Conservation (phyloP, 2,888 invertebrate genomes). For the Serrognathus titanus region DNA sequence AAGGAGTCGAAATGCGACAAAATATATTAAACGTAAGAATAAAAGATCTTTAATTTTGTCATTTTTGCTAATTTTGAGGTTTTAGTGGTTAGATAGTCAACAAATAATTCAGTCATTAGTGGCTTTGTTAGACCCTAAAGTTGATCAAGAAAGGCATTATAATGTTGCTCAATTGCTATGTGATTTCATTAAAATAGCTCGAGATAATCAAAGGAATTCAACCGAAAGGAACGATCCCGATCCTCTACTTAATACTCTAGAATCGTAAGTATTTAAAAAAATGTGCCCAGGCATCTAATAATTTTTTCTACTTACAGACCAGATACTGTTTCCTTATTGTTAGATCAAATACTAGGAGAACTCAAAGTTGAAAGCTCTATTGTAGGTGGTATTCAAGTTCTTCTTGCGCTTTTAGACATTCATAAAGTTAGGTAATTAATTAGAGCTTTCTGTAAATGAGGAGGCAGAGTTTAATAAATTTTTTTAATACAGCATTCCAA, state of each 20-base stretch:
- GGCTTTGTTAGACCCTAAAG: conserved; percentile 60
- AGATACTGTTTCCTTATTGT: conserved; percentile 64
- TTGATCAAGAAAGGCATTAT: conserved; percentile 73
- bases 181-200: conserved; percentile 73
- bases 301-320: conserved; percentile 33
- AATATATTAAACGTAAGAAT: conserved; percentile 65
- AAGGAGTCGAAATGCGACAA: conserved; percentile 68
- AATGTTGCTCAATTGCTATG: conserved; percentile 87
- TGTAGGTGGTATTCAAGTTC: conserved; percentile 75
- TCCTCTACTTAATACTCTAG: conserved; percentile 69
- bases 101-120: conserved; percentile 79
- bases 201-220: conserved; percentile 57
- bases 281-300: not conserved
- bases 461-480: not conserved
- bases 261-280: conserved; percentile 58
- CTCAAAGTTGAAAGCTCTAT: conserved; percentile 68
- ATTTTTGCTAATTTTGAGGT: conserved; percentile 2
- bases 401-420: conserved; percentile 67
- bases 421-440: conserved; percentile 48
- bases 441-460: conserved; percentile 3
- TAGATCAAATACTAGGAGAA: conserved; percentile 71
- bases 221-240: conserved; percentile 63
- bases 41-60: not conserved
- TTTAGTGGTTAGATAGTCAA: conserved; percentile 87
- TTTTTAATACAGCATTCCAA: conserved; percentile 34